These are phyloP conservation scores for Eulemur coronatus DNA, from an alignment of 2,797 vertebrate species.

Conservation along the genomic window DNA sequence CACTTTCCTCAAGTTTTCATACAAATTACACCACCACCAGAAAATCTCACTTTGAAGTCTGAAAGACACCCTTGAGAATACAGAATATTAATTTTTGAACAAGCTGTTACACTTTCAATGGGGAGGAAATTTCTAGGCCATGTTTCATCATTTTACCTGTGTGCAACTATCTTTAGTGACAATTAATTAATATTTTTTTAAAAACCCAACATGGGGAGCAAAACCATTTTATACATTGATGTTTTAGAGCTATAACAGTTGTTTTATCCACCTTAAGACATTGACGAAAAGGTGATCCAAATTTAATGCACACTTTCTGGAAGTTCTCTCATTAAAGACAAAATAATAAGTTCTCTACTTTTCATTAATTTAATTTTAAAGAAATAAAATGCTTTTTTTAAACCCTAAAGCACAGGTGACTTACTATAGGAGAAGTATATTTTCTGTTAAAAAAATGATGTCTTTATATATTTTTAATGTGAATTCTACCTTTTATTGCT, in stretches of 20 bases:
- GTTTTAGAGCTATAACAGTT: not conserved
- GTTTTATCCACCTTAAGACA: not conserved
- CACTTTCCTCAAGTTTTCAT: conserved; percentile 38
- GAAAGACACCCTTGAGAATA: conserved; percentile 21
- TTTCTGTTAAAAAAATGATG: not conserved
- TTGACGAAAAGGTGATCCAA: not conserved
- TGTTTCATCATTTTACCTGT: not conserved
- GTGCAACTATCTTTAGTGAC: not conserved
- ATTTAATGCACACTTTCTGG: not conserved
- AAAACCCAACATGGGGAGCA: not conserved
- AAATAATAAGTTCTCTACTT: not conserved
- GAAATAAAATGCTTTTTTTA: not conserved
- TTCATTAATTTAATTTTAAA: not conserved
- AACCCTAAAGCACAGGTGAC: not conserved
- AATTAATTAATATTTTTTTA: not conserved
- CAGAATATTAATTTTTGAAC: not conserved
- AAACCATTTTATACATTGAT: not conserved
- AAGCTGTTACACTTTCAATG: not conserved
- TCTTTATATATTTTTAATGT: not conserved
- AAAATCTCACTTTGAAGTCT: conserved; percentile 31
- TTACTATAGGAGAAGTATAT: not conserved
- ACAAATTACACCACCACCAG: not conserved
- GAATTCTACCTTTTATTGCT: not conserved
- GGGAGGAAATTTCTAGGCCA: not conserved
- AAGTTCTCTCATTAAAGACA: not conserved